Conservation (phyloP, 2,797 vertebrate species). For the Enteromius argenteus region DNA sequence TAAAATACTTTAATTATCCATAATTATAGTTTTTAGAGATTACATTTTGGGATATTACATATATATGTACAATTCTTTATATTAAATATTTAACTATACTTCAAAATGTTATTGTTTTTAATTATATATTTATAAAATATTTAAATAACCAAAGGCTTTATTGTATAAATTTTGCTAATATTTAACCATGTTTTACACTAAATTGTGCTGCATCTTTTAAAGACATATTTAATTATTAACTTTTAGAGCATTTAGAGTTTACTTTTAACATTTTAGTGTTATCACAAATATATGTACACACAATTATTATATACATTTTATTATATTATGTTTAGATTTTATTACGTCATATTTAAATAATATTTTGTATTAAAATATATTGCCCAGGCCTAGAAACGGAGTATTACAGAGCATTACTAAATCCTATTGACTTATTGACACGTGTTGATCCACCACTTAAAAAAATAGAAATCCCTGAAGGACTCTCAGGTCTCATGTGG, state of each 20-base stretch:
- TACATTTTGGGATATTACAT: too few relatives aligned
- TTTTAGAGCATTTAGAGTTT: background rate
- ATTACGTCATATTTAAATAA: background rate
- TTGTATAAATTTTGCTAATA: background rate
- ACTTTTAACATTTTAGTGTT: background rate
- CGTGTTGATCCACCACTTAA: background rate
- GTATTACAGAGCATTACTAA: background rate
- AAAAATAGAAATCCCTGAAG: background rate
- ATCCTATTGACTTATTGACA: slow-evolving; percentile 1
- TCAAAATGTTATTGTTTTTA: background rate
- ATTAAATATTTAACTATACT: background rate
- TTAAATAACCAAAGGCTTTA: background rate
- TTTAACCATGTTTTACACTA: background rate
- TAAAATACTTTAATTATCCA: too few relatives aligned
- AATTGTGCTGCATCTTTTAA: background rate
- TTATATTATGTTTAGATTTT: background rate
- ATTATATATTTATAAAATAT: background rate
- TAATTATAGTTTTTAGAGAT: too few relatives aligned
- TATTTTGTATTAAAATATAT: background rate
- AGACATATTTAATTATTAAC: background rate
- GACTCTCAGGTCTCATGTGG: background rate
- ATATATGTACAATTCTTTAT: too few relatives aligned
- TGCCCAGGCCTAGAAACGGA: background rate
- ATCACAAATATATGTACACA: background rate
- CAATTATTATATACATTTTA: background rate